Percentiles rank a stretch among this genome's conserved stretches.
Evolutionary conservation across 2,888 invertebrate genomes (phyloP).

Genomic region (Balanococcus diminutus): DNA sequence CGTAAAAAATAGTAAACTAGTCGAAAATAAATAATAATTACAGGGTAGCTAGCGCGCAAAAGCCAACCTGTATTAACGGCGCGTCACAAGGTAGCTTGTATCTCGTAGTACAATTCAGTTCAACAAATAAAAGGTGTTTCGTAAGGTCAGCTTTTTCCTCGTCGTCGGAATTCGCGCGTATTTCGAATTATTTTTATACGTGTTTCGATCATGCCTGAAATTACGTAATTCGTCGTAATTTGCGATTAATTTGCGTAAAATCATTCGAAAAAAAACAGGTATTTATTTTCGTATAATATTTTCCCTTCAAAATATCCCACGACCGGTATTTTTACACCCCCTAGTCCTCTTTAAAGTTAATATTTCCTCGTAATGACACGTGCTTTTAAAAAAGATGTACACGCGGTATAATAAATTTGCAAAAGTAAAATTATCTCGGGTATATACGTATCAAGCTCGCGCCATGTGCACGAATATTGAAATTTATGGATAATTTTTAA

Average conservation of each 20-base stretch:
- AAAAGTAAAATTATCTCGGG: neutral
- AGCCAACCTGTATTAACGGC: slow-evolving; percentile 39
- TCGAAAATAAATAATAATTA: slow-evolving; percentile 16
- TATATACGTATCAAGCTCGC: neutral
- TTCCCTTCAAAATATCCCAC: neutral
- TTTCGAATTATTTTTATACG: slow-evolving; percentile 10
- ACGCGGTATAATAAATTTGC: neutral
- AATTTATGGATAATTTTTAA: neutral
- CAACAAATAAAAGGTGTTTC: slow-evolving; percentile 29
- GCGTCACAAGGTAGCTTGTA: slow-evolving; percentile 6
- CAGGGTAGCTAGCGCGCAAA: slow-evolving; percentile 13
- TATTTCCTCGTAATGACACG: neutral
- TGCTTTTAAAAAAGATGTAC: neutral
- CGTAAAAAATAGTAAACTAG: neutral
- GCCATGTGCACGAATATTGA: neutral
- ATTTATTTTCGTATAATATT: slow-evolving; percentile 5
- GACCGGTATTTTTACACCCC: neutral
- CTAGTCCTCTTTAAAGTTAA: neutral
- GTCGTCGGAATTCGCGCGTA: neutral
- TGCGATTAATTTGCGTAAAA: neutral
- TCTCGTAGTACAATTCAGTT: neutral
- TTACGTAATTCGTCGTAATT: neutral
- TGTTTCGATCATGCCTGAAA: slow-evolving; percentile 30
- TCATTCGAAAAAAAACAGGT: slow-evolving; percentile 21
- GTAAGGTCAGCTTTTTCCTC: neutral